These are phyloP conservation scores for Herpetotheres cachinnans DNA, from an alignment of 2,113 vertebrate species.

Conservation along the genomic window DNA sequence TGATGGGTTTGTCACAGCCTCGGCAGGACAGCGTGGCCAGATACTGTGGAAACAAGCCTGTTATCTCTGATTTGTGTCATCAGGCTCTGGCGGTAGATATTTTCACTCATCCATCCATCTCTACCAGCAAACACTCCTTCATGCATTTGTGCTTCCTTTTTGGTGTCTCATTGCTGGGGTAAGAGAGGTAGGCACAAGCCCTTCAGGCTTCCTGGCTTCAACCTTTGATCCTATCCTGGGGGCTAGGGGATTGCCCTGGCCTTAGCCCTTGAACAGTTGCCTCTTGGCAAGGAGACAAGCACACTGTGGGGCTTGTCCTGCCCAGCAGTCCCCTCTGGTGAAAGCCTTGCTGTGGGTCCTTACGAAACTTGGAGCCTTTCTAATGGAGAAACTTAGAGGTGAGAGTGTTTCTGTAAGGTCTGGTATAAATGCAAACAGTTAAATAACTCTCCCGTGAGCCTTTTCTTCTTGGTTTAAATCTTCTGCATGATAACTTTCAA, in stretches of 20 bases:
- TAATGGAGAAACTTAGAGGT: not conserved
- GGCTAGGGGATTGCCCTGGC: not conserved
- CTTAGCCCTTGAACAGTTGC: not conserved
- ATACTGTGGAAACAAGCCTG: not conserved
- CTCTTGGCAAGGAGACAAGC: not conserved
- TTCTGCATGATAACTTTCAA: not conserved
- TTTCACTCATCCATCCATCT: not conserved
- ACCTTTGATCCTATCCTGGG: not conserved
- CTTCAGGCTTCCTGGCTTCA: not conserved
- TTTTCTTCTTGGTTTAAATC: not conserved
- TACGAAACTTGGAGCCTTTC: not conserved
- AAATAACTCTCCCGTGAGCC: not conserved
- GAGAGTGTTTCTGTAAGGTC: not conserved
- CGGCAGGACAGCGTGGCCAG: not conserved
- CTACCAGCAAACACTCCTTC: not conserved
- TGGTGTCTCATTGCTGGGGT: not conserved
- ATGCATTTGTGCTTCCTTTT: not conserved
- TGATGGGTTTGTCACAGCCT: not conserved
- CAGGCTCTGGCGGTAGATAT: not conserved
- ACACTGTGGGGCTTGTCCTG: not conserved
- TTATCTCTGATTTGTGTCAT: not conserved
- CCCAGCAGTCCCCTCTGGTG: not conserved
- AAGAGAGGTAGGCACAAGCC: not conserved
- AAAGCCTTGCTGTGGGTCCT: not conserved
- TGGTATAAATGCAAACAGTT: not conserved